A percentile compares a stretch with the other conserved stretches of the same genome.
Evolutionary conservation across 2,888 invertebrate species (phyloP).

Genomic region (Cataglyphis rosenhaueri): DNA sequence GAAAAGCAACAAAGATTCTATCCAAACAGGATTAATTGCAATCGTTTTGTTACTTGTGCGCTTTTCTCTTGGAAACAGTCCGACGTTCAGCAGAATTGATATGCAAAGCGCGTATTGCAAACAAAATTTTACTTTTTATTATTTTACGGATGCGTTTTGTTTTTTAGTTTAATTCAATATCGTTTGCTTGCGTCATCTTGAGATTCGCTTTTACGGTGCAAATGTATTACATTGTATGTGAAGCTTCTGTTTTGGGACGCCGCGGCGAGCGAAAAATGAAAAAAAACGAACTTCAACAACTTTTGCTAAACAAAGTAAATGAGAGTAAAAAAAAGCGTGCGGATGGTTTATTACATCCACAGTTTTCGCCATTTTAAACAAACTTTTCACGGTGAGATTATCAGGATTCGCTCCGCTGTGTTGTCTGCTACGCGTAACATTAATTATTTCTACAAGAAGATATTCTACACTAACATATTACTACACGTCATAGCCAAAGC

Average conservation of each 20-base stretch:
- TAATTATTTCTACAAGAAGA: conserved; percentile 26
- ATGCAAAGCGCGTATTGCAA: not conserved
- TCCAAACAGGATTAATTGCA: conserved; percentile 33
- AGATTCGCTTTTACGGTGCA: conserved; percentile 7
- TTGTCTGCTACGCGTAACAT: conserved; percentile 22
- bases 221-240: conserved; percentile 12
- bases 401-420: not conserved
- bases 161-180: conserved; percentile 3
- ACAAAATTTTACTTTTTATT: conserved; percentile 30
- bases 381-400: not conserved
- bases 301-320: conserved; percentile 25
- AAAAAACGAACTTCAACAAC: not conserved
- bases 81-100: not conserved
- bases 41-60: conserved; percentile 25
- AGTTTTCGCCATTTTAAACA: conserved; percentile 23
- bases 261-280: not conserved
- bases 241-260: not conserved
- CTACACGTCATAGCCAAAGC: conserved; percentile 58
- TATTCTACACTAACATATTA: conserved; percentile 32
- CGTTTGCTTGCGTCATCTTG: conserved; percentile 8
- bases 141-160: not conserved
- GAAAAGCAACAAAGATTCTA: conserved; percentile 6
- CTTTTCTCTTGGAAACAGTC: conserved; percentile 11
- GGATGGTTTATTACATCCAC: not conserved
- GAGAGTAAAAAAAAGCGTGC: not conserved